These are phyloP conservation scores for Atta texana DNA, from an alignment of 1,140 invertebrate species.

Conservation along the genomic window DNA sequence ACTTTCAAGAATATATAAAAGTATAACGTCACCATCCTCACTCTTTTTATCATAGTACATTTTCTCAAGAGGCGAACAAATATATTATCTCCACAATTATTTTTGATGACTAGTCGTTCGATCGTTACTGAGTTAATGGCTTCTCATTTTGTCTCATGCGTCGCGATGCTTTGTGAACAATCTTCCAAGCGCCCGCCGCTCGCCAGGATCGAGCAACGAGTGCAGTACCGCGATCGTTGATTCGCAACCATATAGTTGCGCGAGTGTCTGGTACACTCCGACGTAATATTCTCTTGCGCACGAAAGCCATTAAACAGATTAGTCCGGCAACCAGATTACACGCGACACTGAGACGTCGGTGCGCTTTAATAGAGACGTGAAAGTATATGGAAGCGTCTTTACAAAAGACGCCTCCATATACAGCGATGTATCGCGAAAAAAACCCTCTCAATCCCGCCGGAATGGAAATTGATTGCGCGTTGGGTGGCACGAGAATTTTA, in stretches of 20 bases:
- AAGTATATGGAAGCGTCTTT: conserved; percentile 66
- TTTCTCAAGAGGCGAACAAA: conserved; percentile 17
- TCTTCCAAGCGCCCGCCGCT: not conserved
- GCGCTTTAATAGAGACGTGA: conserved; percentile 80
- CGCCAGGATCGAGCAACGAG: not conserved
- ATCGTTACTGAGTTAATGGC: conserved; percentile 18
- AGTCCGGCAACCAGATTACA: conserved; percentile 78
- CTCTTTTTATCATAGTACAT: not conserved
- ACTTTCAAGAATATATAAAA: not conserved
- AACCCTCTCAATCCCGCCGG: conserved; percentile 76
- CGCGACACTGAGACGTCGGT: conserved; percentile 48
- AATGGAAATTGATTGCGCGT: conserved; percentile 79
- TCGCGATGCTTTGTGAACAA: conserved; percentile 10
- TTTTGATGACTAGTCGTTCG: conserved; percentile 35
- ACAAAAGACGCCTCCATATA: conserved; percentile 13
- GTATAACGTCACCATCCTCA: not conserved
- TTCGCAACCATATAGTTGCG: conserved; percentile 30
- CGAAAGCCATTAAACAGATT: conserved; percentile 82
- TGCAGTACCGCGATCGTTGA: not conserved
- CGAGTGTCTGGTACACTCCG: conserved; percentile 30
- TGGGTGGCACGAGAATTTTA: conserved; percentile 69
- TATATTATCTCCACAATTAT: conserved; percentile 14
- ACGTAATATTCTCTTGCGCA: conserved; percentile 76
- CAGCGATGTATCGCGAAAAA: conserved; percentile 42
- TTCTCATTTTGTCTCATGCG: not conserved